Evolutionary conservation across 1,140 invertebrate species (phyloP).

Genomic region (Sipha flava): DNA sequence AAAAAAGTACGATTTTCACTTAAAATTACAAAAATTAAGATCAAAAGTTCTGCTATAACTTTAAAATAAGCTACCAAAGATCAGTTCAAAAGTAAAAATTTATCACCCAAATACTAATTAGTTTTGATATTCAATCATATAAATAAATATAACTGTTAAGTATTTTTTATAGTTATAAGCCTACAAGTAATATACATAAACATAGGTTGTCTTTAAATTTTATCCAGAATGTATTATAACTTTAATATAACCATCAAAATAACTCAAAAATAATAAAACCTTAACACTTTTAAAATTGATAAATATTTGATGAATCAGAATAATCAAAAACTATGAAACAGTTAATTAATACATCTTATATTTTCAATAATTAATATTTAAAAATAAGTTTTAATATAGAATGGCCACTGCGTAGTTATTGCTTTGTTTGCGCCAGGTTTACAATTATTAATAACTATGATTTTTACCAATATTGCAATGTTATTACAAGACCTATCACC

Average conservation of each 20-base stretch:
- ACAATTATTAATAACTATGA: too few species aligned
- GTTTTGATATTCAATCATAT: not conserved
- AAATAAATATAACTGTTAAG: not conserved
- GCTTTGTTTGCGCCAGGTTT: too few species aligned
- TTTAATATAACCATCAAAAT: not conserved
- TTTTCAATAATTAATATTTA: not conserved
- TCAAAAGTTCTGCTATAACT: not conserved
- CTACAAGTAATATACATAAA: not conserved
- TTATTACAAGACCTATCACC: too few species aligned
- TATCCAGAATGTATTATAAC: not conserved
- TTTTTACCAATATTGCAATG: too few species aligned
- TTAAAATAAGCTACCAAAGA: not conserved
- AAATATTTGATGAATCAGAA: not conserved
- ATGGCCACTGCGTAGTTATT: not conserved
- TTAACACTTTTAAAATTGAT: not conserved
- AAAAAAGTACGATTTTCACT: not conserved
- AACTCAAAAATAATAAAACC: not conserved
- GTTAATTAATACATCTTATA: not conserved
- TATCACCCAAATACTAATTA: not conserved
- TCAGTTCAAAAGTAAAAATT: not conserved
- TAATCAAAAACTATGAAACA: not conserved
- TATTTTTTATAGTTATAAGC: not conserved
- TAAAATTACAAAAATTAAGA: not conserved
- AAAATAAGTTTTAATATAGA: not conserved
- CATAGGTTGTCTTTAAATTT: not conserved